These are phyloP conservation scores for Reticulitermes speratus DNA, from an alignment of 1,140 invertebrate species.

Conservation along the genomic window DNA sequence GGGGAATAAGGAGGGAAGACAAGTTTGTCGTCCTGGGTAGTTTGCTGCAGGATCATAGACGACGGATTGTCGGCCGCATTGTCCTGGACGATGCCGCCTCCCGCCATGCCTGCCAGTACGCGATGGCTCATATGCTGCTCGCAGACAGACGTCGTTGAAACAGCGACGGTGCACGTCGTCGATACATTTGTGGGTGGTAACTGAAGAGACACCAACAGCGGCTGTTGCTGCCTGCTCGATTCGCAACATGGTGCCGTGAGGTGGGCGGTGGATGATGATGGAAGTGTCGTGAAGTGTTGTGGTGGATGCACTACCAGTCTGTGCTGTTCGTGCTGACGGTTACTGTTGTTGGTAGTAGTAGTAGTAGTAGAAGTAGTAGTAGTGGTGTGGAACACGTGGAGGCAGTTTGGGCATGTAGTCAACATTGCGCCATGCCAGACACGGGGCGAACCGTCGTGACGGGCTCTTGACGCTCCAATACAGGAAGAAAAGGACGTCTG, in stretches of 20 bases:
- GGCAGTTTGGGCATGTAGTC: slow-evolving; percentile 60
- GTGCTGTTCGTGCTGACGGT: not conserved
- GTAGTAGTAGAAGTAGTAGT: slow-evolving; percentile 34
- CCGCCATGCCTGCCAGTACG: slow-evolving; percentile 22
- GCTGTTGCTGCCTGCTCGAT: slow-evolving; percentile 38
- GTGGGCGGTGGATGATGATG: slow-evolving; percentile 36
- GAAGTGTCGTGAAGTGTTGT: not conserved
- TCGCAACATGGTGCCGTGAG: slow-evolving; percentile 45
- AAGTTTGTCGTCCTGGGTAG: slow-evolving; percentile 30
- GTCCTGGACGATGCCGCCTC: slow-evolving; percentile 25
- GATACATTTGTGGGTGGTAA: not conserved
- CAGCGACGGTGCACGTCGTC: slow-evolving; percentile 28
- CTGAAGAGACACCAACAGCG: slow-evolving; percentile 20
- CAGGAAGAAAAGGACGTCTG: not conserved
- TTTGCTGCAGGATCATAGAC: slow-evolving; percentile 35
- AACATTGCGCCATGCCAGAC: slow-evolving; percentile 31
- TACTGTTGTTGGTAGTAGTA: not conserved
- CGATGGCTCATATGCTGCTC: not conserved
- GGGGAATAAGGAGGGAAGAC: slow-evolving; percentile 34
- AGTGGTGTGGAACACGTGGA: slow-evolving; percentile 53
- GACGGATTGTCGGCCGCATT: not conserved
- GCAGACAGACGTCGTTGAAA: slow-evolving; percentile 17
- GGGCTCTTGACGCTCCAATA: not conserved
- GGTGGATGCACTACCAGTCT: not conserved
- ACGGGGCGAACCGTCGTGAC: not conserved